Conservation (phyloP, 1,140 invertebrate genomes). For the Apocrypta bakeri region DNA sequence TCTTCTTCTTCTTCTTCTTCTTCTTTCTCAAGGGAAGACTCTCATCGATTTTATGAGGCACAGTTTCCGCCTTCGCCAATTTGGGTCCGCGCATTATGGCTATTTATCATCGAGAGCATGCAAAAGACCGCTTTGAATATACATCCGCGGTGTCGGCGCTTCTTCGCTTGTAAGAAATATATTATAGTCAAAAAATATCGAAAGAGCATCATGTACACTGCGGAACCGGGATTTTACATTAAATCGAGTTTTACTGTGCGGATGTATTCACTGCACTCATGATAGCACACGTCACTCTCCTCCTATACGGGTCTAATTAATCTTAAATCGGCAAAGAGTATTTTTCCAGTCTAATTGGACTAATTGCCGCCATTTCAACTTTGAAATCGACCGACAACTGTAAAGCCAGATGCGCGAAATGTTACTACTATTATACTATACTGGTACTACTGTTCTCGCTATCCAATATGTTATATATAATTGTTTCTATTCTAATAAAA, state of each 20-base stretch:
- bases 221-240: background rate
- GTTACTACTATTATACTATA: no score
- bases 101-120: conserved; percentile 36
- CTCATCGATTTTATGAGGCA: conserved; percentile 19
- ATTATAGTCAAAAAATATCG: no score
- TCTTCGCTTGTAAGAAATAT: background rate
- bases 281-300: background rate
- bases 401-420: background rate
- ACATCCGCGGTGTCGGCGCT: background rate
- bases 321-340: conserved; percentile 15
- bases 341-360: conserved; percentile 15
- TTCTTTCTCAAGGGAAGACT: background rate
- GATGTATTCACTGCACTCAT: background rate
- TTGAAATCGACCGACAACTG: conserved; percentile 14
- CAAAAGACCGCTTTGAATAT: background rate
- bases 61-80: conserved; percentile 45
- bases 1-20: no score
- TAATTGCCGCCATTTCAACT: conserved; percentile 33
- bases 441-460: no score
- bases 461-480: no score
- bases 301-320: conserved; percentile 10
- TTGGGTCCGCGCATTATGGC: conserved; percentile 18
- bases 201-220: no score
- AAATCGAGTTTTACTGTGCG: conserved; percentile 17
- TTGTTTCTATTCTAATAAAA: no score